These are phyloP conservation scores for Schizopygopsis pylzovi DNA, from an alignment of 2,797 vertebrate species.

Conservation along the genomic window DNA sequence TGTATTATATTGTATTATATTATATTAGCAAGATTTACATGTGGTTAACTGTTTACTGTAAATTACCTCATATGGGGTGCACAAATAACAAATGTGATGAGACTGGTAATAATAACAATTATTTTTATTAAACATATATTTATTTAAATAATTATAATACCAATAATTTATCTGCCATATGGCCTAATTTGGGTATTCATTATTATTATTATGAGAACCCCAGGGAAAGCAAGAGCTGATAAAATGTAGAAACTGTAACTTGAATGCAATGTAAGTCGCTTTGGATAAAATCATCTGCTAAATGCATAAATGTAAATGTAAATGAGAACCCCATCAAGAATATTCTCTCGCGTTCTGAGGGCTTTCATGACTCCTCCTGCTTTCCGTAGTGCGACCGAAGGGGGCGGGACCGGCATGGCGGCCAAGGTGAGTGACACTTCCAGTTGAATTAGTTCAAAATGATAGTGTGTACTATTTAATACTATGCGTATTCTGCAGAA, in stretches of 20 bases:
- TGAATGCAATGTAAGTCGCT: too few species aligned
- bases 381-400: conserved; percentile 43
- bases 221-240: too few species aligned
- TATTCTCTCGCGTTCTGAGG: conserved; percentile 12
- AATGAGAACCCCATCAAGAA: neutral
- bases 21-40: neutral
- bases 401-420: conserved; percentile 57
- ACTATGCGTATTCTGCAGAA: neutral
- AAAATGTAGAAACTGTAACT: too few species aligned
- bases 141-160: neutral
- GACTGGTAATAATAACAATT: neutral
- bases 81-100: neutral
- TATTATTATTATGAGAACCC: neutral
- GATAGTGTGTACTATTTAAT: neutral
- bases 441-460: neutral
- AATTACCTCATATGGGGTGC: neutral
- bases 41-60: neutral
- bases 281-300: too few species aligned
- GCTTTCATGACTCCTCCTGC: conserved; percentile 29
- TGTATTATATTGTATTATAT: neutral
- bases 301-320: too few species aligned
- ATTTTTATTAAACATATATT: neutral
- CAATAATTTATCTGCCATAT: neutral
- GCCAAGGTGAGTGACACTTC: conserved; percentile 57
- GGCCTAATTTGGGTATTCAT: neutral